Percentiles rank a stretch among this genome's conserved stretches.
Evolutionary conservation across 92 coral and sea anemone genomes (phyloP).

Genomic region (Heteractis magnifica): DNA sequence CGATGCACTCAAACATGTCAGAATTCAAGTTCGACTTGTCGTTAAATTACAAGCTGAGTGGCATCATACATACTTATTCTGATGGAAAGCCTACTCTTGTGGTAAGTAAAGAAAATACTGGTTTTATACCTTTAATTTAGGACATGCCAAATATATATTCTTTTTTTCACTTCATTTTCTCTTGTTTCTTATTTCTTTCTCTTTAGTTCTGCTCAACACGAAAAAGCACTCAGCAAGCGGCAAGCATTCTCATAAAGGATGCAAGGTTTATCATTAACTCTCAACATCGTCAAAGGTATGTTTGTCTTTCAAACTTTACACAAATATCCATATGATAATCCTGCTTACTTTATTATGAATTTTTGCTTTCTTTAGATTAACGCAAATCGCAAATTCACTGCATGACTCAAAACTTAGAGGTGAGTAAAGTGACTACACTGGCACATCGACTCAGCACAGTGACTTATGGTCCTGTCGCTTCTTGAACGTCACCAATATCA

Average conservation of each 20-base stretch:
- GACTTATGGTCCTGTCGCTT: too few species aligned
- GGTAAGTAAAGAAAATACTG: slow-evolving; percentile 45
- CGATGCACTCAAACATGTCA: slow-evolving; percentile 70
- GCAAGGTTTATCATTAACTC: slow-evolving; percentile 92
- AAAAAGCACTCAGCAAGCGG: slow-evolving; percentile 94
- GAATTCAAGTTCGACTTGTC: slow-evolving; percentile 89
- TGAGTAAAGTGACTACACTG: slow-evolving; percentile 12
- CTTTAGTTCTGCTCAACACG: slow-evolving; percentile 91
- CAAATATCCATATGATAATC: neutral
- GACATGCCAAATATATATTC: neutral
- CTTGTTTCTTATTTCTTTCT: neutral
- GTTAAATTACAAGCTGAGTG: slow-evolving; percentile 89
- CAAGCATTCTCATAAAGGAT: slow-evolving; percentile 76
- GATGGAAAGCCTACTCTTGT: slow-evolving; percentile 94
- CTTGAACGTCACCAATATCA: too few species aligned
- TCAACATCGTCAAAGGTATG: slow-evolving; percentile 95
- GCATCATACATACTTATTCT: slow-evolving; percentile 84
- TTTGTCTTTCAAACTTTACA: neutral
- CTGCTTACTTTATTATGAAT: neutral
- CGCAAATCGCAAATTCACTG: slow-evolving; percentile 79
- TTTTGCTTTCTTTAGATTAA: slow-evolving; percentile 51
- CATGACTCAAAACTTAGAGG: slow-evolving; percentile 97
- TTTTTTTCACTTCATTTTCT: neutral
- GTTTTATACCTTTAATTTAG: neutral
- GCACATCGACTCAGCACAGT: too few species aligned